Evolutionary conservation across 2,888 invertebrate genomes (phyloP).

Genomic region (Agrypnus murinus): DNA sequence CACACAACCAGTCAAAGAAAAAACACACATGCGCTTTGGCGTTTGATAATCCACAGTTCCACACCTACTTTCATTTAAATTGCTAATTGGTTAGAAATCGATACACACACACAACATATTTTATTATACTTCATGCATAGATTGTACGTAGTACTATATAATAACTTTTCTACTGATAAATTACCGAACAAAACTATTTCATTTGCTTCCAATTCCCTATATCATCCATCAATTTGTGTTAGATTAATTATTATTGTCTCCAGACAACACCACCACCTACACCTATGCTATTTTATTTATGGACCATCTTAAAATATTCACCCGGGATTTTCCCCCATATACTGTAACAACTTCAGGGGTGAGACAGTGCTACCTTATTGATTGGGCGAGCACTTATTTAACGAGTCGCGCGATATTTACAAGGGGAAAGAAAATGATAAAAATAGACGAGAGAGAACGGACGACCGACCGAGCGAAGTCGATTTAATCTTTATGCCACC

Average conservation of each 20-base stretch:
- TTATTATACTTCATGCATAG: no score
- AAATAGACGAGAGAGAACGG: constrained; percentile 27
- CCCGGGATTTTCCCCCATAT: constrained; percentile 27
- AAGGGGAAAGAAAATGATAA: constrained; percentile 19
- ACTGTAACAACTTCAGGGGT: neutral
- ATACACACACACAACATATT: constrained; percentile 3
- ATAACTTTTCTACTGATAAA: no score
- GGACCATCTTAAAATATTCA: constrained; percentile 16
- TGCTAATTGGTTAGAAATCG: constrained; percentile 28
- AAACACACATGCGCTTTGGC: constrained; percentile 18
- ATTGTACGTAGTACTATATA: no score
- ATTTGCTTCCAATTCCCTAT: no score
- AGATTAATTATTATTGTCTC: no score
- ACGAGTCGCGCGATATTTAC: constrained; percentile 17
- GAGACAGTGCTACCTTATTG: constrained; percentile 12
- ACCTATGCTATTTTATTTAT: no score
- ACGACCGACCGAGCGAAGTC: neutral
- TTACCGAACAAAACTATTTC: no score
- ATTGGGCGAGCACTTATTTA: constrained; percentile 15
- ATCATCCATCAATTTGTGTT: no score
- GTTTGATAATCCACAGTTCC: constrained; percentile 14
- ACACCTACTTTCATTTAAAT: constrained; percentile 23
- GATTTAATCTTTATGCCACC: neutral
- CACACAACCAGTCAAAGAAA: neutral
- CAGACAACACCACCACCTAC: no score